Conservation (phyloP, 2,113 vertebrate genomes). For the Vulpes ferrilata region DNA sequence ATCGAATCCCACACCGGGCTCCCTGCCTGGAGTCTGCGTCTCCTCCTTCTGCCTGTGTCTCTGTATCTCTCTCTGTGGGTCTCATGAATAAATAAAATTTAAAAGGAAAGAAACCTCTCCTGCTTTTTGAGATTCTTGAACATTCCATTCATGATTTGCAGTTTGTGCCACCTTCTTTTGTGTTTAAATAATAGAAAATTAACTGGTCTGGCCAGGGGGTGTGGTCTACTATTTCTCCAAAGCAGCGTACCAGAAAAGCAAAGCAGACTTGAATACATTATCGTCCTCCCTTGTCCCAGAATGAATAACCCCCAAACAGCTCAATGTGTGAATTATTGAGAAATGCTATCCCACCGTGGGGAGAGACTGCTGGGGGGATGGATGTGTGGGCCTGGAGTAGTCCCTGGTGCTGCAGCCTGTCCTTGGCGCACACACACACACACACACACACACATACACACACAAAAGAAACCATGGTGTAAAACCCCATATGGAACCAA, state of each 20-base stretch:
- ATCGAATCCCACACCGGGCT: too few relatives aligned
- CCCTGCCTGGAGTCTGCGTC: too few relatives aligned
- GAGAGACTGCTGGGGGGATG: not conserved
- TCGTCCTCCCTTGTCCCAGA: not conserved
- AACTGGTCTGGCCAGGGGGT: not conserved
- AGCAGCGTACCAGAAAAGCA: not conserved
- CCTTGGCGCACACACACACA: not conserved
- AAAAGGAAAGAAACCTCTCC: not conserved
- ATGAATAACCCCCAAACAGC: not conserved
- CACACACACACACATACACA: not conserved
- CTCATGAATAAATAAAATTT: too few relatives aligned
- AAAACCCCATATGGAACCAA: not conserved
- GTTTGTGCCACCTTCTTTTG: not conserved
- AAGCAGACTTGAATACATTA: not conserved
- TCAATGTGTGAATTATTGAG: not conserved
- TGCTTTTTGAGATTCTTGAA: not conserved
- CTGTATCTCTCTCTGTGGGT: too few relatives aligned
- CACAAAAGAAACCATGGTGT: not conserved
- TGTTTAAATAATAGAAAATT: constrained; percentile 26
- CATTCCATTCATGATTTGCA: not conserved
- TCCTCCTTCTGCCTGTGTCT: too few relatives aligned
- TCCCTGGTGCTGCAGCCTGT: not conserved
- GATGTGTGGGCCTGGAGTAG: not conserved
- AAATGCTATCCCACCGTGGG: not conserved
- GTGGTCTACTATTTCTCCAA: not conserved